Evolutionary conservation across 1,140 invertebrate genomes (phyloP).

Genomic region (Phortica variegata): DNA sequence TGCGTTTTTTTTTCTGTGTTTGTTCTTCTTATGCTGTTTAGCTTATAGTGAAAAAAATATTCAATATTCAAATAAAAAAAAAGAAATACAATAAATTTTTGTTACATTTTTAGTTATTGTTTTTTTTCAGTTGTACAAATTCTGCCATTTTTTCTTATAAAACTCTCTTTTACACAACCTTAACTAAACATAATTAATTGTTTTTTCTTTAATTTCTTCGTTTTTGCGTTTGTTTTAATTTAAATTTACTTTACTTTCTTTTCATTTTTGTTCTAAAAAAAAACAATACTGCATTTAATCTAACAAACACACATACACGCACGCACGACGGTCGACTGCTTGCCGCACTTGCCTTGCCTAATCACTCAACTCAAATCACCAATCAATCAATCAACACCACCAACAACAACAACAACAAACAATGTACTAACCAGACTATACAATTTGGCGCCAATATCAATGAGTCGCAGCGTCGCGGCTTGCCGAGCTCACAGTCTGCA

Average conservation of each 20-base stretch:
- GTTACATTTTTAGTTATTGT: no score
- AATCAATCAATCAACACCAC: constrained; percentile 20
- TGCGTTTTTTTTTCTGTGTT: no score
- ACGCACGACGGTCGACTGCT: constrained; percentile 9
- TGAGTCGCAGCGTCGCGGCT: constrained; percentile 13
- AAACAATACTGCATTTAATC: no score
- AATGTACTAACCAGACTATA: constrained; percentile 27
- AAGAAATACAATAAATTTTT: no score
- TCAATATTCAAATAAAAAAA: no score
- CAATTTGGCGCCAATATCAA: constrained; percentile 23
- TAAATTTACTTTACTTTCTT: constrained; percentile 31
- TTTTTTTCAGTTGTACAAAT: no score
- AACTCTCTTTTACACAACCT: no score
- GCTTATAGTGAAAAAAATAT: no score
- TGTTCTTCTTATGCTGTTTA: no score
- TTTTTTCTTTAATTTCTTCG: no score
- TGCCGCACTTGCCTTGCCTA: constrained; percentile 25
- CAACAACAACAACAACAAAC: neutral
- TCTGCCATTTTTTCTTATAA: no score
- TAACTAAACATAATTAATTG: no score
- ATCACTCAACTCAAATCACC: constrained; percentile 6
- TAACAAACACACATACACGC: constrained; percentile 10
- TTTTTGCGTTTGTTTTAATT: constrained; percentile 37
- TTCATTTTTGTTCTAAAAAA: constrained; percentile 23
- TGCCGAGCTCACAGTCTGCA: constrained; percentile 41